Evolutionary conservation across 2,888 invertebrate species (phyloP).

Genomic region (Diaperis boleti): DNA sequence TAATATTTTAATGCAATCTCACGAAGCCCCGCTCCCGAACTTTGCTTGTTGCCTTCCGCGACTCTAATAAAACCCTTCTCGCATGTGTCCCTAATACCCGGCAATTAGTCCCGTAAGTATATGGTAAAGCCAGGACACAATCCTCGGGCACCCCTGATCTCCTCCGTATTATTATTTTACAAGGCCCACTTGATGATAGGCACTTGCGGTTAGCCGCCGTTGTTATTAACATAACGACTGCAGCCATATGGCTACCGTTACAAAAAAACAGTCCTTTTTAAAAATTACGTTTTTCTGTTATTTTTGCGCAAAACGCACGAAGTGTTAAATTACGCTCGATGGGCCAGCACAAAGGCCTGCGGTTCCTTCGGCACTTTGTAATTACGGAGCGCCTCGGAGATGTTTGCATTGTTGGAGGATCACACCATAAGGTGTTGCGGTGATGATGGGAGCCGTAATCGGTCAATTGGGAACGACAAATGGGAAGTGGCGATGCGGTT

Average conservation of each 20-base stretch:
- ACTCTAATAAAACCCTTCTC: not conserved
- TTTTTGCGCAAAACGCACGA: constrained; percentile 31
- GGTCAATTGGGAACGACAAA: constrained; percentile 22
- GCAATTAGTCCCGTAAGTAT: constrained; percentile 1
- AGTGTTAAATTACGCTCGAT: constrained; percentile 28
- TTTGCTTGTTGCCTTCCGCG: not conserved
- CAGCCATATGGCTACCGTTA: constrained; percentile 39
- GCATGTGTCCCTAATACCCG: constrained; percentile 2
- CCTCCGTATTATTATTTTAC: constrained; percentile 17
- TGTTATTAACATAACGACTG: constrained; percentile 36
- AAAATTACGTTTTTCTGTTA: constrained; percentile 38
- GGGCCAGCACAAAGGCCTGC: constrained; percentile 19
- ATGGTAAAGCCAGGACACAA: constrained; percentile 15
- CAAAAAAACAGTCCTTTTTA: constrained; percentile 28
- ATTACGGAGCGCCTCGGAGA: constrained; percentile 19
- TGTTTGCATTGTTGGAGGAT: constrained; percentile 35
- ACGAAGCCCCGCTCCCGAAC: no score
- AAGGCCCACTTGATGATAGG: constrained; percentile 33
- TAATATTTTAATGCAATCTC: no score
- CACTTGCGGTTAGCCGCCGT: constrained; percentile 40
- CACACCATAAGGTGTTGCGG: constrained; percentile 37
- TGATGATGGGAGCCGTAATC: constrained; percentile 20
- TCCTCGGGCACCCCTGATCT: constrained; percentile 28
- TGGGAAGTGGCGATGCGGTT: not conserved
- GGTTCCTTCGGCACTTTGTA: constrained; percentile 20